Evolutionary conservation across 1,140 invertebrate genomes (phyloP).

Genomic region (Aphelenchoides besseyi): DNA sequence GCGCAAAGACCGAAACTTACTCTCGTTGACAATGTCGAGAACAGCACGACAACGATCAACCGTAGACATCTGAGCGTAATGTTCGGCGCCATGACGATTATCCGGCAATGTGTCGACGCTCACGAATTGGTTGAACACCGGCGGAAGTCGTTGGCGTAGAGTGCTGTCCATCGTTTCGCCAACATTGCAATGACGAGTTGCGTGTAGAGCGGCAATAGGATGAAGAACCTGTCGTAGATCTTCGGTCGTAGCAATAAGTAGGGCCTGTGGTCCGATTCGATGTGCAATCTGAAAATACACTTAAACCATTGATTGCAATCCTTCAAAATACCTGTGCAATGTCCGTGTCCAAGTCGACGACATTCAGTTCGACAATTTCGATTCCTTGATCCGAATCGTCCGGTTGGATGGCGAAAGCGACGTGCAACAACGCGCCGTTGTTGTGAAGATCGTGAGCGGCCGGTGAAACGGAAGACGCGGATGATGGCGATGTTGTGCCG

Average conservation of each 20-base stretch:
- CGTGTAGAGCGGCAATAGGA: slow-evolving; percentile 27
- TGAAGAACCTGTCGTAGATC: slow-evolving; percentile 37
- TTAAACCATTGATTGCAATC: too few relatives aligned
- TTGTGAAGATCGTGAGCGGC: slow-evolving; percentile 12
- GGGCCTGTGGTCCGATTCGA: slow-evolving; percentile 25
- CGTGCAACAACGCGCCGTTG: not conserved
- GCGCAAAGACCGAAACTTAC: slow-evolving; percentile 1
- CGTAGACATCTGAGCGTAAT: not conserved
- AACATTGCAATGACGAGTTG: slow-evolving; percentile 22
- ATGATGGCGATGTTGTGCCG: slow-evolving; percentile 29
- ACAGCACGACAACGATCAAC: slow-evolving; percentile 12
- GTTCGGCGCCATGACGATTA: not conserved
- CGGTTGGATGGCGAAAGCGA: slow-evolving; percentile 19
- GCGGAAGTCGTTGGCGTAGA: slow-evolving; percentile 3
- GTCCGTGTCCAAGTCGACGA: slow-evolving; percentile 15
- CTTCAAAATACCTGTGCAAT: slow-evolving; percentile 18
- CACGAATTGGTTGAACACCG: slow-evolving; percentile 11
- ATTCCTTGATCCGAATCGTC: slow-evolving; percentile 21
- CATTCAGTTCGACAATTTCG: not conserved
- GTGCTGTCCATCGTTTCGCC: slow-evolving; percentile 17
- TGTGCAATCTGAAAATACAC: slow-evolving; percentile 17
- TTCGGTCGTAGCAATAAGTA: slow-evolving; percentile 33
- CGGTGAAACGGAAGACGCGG: slow-evolving; percentile 17
- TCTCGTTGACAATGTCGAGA: slow-evolving; percentile 8
- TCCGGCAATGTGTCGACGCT: not conserved